phyloP scores from a whole-genome alignment of 2,113 vertebrate genomes.

The Gopherus flavomarginatus region DNA sequence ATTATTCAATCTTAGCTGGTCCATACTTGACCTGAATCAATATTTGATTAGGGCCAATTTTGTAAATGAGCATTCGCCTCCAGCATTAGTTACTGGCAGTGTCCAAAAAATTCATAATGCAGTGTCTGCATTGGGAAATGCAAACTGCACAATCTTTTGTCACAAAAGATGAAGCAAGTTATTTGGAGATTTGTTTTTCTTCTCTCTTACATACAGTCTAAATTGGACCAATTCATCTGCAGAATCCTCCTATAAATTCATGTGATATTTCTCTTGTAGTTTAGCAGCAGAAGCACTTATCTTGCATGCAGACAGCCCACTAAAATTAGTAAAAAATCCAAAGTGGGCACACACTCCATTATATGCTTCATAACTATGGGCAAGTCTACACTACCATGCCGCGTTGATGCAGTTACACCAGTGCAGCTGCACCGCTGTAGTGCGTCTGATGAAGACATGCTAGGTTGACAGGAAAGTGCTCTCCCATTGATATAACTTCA shows the following conservation, averaged over 20 bases:
- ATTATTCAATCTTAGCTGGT: not conserved
- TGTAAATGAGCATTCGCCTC: not conserved
- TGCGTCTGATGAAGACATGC: too few species aligned
- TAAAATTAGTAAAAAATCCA: not conserved
- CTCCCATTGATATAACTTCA: too few species aligned
- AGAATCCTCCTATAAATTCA: not conserved
- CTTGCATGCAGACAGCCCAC: not conserved
- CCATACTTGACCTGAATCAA: not conserved
- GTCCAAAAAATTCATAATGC: not conserved
- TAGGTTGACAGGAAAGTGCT: too few species aligned
- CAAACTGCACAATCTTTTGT: not conserved
- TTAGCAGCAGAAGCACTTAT: not conserved
- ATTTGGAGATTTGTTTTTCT: not conserved
- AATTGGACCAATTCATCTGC: not conserved
- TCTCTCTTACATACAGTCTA: not conserved
- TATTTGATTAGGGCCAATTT: not conserved
- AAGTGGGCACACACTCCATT: not conserved
- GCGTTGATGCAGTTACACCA: too few species aligned
- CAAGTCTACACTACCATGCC: too few species aligned
- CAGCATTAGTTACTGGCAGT: not conserved
- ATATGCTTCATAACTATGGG: not conserved
- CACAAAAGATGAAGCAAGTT: not conserved
- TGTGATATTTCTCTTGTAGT: not conserved
- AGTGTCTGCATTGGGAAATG: too few species aligned
- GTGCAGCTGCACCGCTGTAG: too few species aligned